Evolutionary conservation across 1,140 invertebrate species (phyloP).

Genomic region (Melanaphis sacchari): DNA sequence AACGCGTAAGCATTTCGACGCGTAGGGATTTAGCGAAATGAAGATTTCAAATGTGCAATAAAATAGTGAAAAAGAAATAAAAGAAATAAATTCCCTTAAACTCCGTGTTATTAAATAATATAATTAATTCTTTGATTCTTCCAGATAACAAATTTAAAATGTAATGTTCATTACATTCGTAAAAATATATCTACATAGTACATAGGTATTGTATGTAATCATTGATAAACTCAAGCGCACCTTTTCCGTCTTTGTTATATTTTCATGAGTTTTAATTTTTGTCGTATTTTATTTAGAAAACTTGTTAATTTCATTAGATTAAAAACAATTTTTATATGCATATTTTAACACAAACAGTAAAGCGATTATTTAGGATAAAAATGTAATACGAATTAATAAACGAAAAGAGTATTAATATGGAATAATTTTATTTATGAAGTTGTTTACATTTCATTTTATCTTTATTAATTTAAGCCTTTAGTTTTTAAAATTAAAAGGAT

Average conservation of each 20-base stretch:
- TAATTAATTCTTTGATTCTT: not conserved
- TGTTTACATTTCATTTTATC: not conserved
- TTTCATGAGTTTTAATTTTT: not conserved
- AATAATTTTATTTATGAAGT: not conserved
- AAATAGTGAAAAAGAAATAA: not conserved
- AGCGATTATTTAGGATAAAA: conserved; percentile 27
- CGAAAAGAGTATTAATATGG: not conserved
- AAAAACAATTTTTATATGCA: not conserved
- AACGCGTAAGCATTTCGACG: not conserved
- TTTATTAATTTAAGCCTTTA: not conserved
- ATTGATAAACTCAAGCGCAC: not conserved
- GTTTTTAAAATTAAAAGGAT: not conserved
- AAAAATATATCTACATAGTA: not conserved
- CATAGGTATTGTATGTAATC: too few species aligned
- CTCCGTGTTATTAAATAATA: not conserved
- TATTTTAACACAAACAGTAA: not conserved
- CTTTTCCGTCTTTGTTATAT: not conserved
- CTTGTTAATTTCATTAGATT: not conserved
- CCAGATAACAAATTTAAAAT: not conserved
- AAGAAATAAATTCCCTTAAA: not conserved
- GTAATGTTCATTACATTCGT: not conserved
- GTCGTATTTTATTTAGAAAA: not conserved
- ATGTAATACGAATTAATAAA: conserved; percentile 24
- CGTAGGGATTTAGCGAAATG: not conserved
- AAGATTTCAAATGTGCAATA: not conserved